Evolutionary conservation across 2,888 invertebrate genomes (phyloP).

Genomic region (Agriopis leucophaearia): DNA sequence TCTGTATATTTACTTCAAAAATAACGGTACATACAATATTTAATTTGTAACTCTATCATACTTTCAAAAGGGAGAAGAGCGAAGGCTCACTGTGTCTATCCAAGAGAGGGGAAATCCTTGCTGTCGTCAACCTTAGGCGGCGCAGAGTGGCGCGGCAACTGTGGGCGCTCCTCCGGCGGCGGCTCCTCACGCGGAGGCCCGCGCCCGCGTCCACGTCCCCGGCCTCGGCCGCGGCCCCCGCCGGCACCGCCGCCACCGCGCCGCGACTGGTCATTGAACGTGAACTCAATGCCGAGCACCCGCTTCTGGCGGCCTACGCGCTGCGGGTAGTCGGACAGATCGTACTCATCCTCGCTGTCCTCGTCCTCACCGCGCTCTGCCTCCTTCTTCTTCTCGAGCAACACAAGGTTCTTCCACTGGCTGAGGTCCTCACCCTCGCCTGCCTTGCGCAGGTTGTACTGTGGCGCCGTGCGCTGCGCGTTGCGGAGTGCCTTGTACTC

Average conservation of each 20-base stretch:
- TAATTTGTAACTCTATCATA: constrained; percentile 83
- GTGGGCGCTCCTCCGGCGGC: constrained; percentile 72
- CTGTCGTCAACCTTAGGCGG: constrained; percentile 98
- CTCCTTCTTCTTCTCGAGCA: constrained; percentile 92
- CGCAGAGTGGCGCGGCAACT: constrained; percentile 65
- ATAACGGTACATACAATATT: constrained; percentile 86
- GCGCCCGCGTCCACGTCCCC: constrained; percentile 75
- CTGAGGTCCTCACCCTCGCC: constrained; percentile 96
- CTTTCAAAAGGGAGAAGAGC: constrained; percentile 79
- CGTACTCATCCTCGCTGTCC: constrained; percentile 91
- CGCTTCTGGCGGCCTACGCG: constrained; percentile 95
- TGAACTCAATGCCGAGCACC: constrained; percentile 94
- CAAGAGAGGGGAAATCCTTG: constrained; percentile 97
- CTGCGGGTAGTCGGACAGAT: constrained; percentile 93
- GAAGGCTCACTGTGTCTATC: constrained; percentile 86
- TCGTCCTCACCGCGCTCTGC: constrained; percentile 88
- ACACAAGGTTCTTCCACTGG: constrained; percentile 97
- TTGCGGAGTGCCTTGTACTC: constrained; percentile 97
- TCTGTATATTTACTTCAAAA: constrained; percentile 87
- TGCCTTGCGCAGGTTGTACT: constrained; percentile 96
- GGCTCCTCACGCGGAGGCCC: constrained; percentile 70
- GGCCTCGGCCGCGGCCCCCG: constrained; percentile 87
- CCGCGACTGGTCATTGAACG: constrained; percentile 93
- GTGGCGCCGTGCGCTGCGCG: constrained; percentile 92
- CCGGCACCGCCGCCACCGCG: constrained; percentile 89